Evolutionary conservation across 2,113 vertebrate species (phyloP).

Genomic region (Polyodon spathula): DNA sequence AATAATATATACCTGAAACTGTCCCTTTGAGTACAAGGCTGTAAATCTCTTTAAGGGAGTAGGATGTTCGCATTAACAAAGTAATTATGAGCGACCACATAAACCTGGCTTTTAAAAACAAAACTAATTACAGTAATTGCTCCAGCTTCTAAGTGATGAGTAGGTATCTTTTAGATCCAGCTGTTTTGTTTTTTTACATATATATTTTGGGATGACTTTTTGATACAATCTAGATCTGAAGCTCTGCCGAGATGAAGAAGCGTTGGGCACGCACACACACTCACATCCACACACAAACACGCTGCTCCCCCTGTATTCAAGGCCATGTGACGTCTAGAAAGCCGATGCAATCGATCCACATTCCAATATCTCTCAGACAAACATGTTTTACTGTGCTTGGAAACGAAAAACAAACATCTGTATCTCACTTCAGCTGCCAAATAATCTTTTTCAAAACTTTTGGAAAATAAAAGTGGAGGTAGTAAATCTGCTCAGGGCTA

Average conservation of each 20-base stretch:
- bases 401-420: background rate
- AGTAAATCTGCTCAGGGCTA: no score
- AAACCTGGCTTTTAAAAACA: background rate
- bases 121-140: no score
- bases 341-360: constrained; percentile 50
- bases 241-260: no score
- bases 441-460: constrained; percentile 36
- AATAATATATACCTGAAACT: constrained; percentile 33
- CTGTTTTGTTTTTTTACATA: no score
- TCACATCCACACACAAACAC: background rate
- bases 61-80: background rate
- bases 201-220: no score
- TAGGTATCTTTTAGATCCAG: background rate
- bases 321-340: constrained; percentile 47
- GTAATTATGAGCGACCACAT: constrained; percentile 6
- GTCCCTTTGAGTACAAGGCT: constrained; percentile 28
- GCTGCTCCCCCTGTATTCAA: constrained; percentile 30
- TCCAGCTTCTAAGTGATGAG: no score
- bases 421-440: background rate
- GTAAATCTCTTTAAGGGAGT: constrained; percentile 38
- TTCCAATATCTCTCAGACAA: background rate
- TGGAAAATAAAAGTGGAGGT: constrained; percentile 24
- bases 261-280: background rate
- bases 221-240: no score
- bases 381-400: background rate